Conservation (phyloP, 1,140 invertebrate species). For the Tetramorium alpestre region DNA sequence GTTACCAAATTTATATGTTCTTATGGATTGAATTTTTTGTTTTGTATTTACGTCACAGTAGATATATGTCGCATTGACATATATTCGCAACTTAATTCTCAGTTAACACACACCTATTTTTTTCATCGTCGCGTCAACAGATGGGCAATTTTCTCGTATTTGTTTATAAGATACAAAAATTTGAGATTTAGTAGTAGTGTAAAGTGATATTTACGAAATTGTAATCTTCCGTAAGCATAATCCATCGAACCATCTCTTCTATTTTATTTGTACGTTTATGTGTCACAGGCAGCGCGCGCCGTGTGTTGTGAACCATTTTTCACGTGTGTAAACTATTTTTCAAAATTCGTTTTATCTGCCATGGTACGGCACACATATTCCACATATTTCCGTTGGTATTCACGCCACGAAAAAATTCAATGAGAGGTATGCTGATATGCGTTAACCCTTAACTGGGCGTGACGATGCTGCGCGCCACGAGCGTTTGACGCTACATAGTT, state of each 20-base stretch:
- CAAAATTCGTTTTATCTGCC: conserved; percentile 42
- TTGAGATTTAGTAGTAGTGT: conserved; percentile 7
- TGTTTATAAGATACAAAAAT: background rate
- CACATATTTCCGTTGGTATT: conserved; percentile 46
- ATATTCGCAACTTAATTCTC: background rate
- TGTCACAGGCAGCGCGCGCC: background rate
- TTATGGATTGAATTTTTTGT: background rate
- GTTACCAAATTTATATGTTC: background rate
- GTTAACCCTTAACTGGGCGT: conserved; percentile 19
- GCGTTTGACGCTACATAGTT: background rate
- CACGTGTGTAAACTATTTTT: conserved; percentile 40
- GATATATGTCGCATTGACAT: background rate
- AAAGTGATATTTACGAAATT: conserved; percentile 7
- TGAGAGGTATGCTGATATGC: conserved; percentile 9
- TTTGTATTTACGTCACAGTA: background rate
- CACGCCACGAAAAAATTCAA: conserved; percentile 36
- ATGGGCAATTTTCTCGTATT: conserved; percentile 2
- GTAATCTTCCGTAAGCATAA: background rate
- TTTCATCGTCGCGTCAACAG: background rate
- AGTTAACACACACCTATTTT: background rate
- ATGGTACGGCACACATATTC: conserved; percentile 6
- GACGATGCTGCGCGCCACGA: background rate
- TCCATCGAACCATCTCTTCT: background rate
- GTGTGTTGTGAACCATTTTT: conserved; percentile 22
- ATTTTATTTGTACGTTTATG: background rate